Conservation (phyloP, 2,113 vertebrate species). For the Eclectus roratus region DNA sequence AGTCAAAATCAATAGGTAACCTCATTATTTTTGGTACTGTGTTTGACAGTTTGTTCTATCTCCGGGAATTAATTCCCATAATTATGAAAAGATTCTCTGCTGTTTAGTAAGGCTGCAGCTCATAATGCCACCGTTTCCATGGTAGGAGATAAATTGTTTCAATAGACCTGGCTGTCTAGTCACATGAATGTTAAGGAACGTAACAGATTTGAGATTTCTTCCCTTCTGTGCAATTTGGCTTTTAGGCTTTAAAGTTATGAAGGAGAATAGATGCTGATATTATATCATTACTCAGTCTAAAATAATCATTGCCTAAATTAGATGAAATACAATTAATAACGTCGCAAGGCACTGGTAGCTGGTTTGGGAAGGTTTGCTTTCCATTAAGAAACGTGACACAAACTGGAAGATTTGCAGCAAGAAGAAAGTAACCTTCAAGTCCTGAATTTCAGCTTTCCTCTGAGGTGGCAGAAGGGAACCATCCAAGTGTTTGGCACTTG, state of each 20-base stretch:
- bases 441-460: not conserved
- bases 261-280: not conserved
- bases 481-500: not conserved
- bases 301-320: not conserved
- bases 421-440: not conserved
- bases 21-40: not conserved
- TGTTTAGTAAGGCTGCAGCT: not conserved
- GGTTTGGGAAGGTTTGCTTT: not conserved
- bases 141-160: not conserved
- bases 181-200: not conserved
- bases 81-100: not conserved
- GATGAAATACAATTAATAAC: not conserved
- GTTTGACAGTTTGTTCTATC: not conserved
- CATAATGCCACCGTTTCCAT: not conserved
- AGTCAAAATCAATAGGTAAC: not conserved
- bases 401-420: not conserved
- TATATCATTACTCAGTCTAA: not conserved
- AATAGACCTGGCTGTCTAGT: not conserved
- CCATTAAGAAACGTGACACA: not conserved
- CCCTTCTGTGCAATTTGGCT: not conserved
- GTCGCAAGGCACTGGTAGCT: not conserved
- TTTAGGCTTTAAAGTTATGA: not conserved
- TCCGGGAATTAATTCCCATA: not conserved
- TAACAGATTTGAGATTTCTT: not conserved
- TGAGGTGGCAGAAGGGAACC: not conserved